These are phyloP conservation scores for Drosophila mulleri DNA, from an alignment of 2,888 invertebrate species.

Conservation along the genomic window DNA sequence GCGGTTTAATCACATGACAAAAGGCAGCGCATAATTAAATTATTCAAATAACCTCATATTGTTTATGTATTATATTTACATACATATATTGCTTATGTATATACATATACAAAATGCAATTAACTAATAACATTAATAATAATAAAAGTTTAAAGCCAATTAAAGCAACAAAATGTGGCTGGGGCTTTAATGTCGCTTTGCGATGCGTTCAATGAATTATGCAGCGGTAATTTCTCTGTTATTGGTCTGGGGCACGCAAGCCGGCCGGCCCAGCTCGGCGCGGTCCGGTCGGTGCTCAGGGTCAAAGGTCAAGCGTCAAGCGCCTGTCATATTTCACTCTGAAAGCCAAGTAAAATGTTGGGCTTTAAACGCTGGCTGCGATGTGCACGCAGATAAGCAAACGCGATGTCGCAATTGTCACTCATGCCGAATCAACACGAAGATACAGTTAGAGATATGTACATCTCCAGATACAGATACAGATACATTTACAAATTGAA, in stretches of 20 bases:
- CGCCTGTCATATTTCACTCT: constrained; percentile 39
- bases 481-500: constrained; percentile 8
- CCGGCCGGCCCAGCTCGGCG: neutral
- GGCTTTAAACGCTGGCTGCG: constrained; percentile 12
- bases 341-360: constrained; percentile 16
- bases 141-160: constrained; percentile 27
- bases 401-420: constrained; percentile 2
- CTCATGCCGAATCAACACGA: neutral
- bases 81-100: too few relatives aligned
- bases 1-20: constrained; percentile 65
- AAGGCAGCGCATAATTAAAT: constrained; percentile 11
- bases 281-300: constrained; percentile 17
- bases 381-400: constrained; percentile 45
- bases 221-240: constrained; percentile 31
- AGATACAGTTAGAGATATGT: constrained; percentile 4
- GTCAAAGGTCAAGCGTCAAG: constrained; percentile 68
- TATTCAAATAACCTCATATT: constrained; percentile 6
- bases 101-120: constrained; percentile 44
- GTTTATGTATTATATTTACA: neutral
- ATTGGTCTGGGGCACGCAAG: constrained; percentile 63
- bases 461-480: constrained; percentile 6
- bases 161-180: constrained; percentile 22
- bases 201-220: constrained; percentile 31
- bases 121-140: constrained; percentile 40
- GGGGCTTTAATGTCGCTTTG: constrained; percentile 21